These are phyloP conservation scores for Idaea dimidiata DNA, from an alignment of 2,888 invertebrate genomes.

Conservation along the genomic window DNA sequence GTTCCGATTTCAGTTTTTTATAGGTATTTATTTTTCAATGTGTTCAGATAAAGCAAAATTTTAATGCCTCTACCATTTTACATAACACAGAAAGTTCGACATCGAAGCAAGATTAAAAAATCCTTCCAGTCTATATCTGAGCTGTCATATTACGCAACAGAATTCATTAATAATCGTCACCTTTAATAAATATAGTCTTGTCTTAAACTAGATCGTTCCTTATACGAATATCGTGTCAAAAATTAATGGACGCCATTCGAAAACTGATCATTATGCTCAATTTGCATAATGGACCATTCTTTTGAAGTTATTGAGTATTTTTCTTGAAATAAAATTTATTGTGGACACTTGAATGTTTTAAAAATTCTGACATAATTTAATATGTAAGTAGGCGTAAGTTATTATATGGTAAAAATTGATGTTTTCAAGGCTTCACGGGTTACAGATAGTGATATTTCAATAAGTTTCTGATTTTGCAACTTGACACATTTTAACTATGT, in stretches of 20 bases:
- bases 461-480: not conserved
- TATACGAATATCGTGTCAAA: slow-evolving; percentile 23
- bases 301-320: slow-evolving; percentile 43
- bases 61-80: not conserved
- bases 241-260: slow-evolving; percentile 32
- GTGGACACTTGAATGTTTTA: slow-evolving; percentile 29
- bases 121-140: not conserved
- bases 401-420: slow-evolving; percentile 32
- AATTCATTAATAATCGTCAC: not conserved
- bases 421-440: slow-evolving; percentile 35
- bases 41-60: too few species aligned
- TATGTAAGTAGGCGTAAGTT: slow-evolving; percentile 53
- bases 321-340: slow-evolving; percentile 39
- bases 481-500: slow-evolving; percentile 1
- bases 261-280: slow-evolving; percentile 46
- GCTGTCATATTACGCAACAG: not conserved
- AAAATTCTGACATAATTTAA: slow-evolving; percentile 38
- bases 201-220: slow-evolving; percentile 32
- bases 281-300: slow-evolving; percentile 58
- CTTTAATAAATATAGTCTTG: slow-evolving; percentile 6
- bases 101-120: not conserved
- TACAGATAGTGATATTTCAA: not conserved
- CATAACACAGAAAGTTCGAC: not conserved
- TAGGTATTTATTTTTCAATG: too few species aligned
- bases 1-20: too few species aligned